Percentiles rank a stretch among this genome's conserved stretches.
These are phyloP conservation scores for Drosophila kuntzei DNA, from an alignment of 2,888 invertebrate species.

Conservation along the genomic window DNA sequence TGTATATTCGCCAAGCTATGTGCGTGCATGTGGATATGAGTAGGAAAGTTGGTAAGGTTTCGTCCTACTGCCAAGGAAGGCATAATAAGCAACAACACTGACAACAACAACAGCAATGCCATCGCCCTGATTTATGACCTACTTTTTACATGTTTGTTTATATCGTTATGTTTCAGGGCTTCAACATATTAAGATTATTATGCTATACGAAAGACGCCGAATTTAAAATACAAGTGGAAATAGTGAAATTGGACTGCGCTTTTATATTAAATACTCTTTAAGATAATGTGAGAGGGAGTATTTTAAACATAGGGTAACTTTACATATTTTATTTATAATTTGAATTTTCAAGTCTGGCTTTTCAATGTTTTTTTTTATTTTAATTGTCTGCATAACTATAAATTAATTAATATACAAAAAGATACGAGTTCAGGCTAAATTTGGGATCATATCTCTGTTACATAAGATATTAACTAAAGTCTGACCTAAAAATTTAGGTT, in stretches of 20 bases:
- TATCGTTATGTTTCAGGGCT: slow-evolving; percentile 42
- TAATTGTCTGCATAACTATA: no score
- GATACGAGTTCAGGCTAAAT: no score
- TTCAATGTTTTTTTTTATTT: no score
- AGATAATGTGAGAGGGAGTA: neutral
- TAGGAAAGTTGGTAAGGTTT: slow-evolving; percentile 22
- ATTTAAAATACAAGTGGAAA: slow-evolving; percentile 15
- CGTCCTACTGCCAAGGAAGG: slow-evolving; percentile 29
- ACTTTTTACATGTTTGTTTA: slow-evolving; percentile 63
- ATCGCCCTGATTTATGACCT: slow-evolving; percentile 71
- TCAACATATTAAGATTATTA: slow-evolving; percentile 29
- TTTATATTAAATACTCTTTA: slow-evolving; percentile 1
- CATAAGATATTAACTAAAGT: no score
- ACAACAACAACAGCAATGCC: slow-evolving; percentile 46
- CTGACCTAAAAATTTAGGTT: no score
- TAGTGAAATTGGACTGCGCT: neutral
- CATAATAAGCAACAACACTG: slow-evolving; percentile 30
- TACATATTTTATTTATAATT: no score
- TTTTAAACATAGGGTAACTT: neutral
- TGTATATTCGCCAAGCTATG: slow-evolving; percentile 33
- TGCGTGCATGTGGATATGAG: slow-evolving; percentile 62
- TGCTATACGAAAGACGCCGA: slow-evolving; percentile 16
- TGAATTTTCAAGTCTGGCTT: no score
- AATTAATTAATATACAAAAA: no score
- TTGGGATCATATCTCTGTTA: no score